Base-by-base conservation (phyloP, 2,888 invertebrate species). In the Rhorus exstirpatorius region DNA sequence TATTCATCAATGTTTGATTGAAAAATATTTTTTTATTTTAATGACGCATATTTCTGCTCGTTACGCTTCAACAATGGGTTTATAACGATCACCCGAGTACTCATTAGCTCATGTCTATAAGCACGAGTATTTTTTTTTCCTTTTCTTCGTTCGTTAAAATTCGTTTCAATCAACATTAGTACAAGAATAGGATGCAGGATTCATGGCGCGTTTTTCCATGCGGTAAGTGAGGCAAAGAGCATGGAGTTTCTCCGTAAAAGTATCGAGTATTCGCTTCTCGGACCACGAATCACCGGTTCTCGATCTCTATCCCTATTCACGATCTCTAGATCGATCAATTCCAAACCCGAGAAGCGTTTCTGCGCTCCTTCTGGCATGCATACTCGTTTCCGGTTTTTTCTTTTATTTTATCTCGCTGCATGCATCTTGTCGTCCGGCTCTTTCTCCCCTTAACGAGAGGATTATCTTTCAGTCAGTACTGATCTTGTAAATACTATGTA, bases 371-470 rank as follows among this genome's bases (percentile, higher is more conserved):
- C 17, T 21, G 24, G 12, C 12, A 26, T 38, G 21, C 24, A 14
- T 49, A 46, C 26, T 24, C 55, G 55, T 41, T 60, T 60, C 46
- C 31, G 41, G 10, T 17, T 46, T 38, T 65, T 60, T 63, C 61
- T 35, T 35, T 49, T 17, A n/a, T n/a, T n/a, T n/a, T n/a, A n/a
- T 0, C 6, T 35, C 24, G 46, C n/a, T n/a, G n/a, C n/a, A 41
- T 53, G 24, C 49, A 53, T 38, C 58, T 51, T 38, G 58, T 26
- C 31, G 24, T 21, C 58, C 21, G 44, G 21, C 10, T 81, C 71
- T 72, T 51, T 77, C 70, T 53, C 67, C 49, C 60, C 60, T 60
- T 80, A 65, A 55, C 17, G 46, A 70, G 77, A 51, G n/a, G n/a
- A 61, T 61, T 3, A 61, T 3, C 12, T 60, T 61, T n/a, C 38